These are phyloP conservation scores for Drosophila mimica DNA, from an alignment of 2,888 invertebrate genomes.

Conservation along the genomic window DNA sequence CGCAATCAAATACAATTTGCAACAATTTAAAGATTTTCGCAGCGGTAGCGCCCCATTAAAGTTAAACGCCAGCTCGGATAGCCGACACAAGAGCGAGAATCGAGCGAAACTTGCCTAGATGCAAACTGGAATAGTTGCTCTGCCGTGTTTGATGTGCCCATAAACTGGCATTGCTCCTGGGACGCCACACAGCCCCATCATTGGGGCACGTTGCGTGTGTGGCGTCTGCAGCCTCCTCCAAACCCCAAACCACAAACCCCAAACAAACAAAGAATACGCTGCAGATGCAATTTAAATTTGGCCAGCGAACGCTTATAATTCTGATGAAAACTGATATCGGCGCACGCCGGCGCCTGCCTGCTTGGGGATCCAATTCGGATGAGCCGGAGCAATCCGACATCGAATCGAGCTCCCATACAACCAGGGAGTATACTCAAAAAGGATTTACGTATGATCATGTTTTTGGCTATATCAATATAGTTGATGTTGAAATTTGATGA, in stretches of 20 bases:
- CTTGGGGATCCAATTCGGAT: slow-evolving; percentile 2
- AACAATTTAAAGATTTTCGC: slow-evolving; percentile 72
- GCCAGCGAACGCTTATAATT: neutral
- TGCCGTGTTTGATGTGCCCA: slow-evolving; percentile 74
- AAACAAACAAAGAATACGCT: slow-evolving; percentile 1
- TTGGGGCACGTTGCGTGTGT: slow-evolving; percentile 46
- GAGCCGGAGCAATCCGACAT: neutral
- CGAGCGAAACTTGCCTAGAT: slow-evolving; percentile 48
- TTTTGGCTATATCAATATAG: neutral
- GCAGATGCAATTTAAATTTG: slow-evolving; percentile 7
- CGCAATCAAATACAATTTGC: slow-evolving; percentile 70
- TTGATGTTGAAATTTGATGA: no score
- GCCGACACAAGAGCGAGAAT: slow-evolving; percentile 28
- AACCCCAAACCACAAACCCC: neutral
- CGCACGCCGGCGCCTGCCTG: slow-evolving; percentile 55
- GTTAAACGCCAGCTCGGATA: slow-evolving; percentile 69
- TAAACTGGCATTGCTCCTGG: slow-evolving; percentile 56
- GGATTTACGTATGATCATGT: neutral
- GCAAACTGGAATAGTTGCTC: slow-evolving; percentile 70
- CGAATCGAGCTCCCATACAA: neutral
- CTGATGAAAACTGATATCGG: slow-evolving; percentile 22
- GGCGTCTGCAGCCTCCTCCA: slow-evolving; percentile 41
- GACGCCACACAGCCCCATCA: slow-evolving; percentile 21
- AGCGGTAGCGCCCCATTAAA: slow-evolving; percentile 54
- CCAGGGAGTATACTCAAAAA: neutral